Base-by-base conservation (phyloP, 2,113 vertebrate genomes). In the Periophthalmodon schlosseri region DNA sequence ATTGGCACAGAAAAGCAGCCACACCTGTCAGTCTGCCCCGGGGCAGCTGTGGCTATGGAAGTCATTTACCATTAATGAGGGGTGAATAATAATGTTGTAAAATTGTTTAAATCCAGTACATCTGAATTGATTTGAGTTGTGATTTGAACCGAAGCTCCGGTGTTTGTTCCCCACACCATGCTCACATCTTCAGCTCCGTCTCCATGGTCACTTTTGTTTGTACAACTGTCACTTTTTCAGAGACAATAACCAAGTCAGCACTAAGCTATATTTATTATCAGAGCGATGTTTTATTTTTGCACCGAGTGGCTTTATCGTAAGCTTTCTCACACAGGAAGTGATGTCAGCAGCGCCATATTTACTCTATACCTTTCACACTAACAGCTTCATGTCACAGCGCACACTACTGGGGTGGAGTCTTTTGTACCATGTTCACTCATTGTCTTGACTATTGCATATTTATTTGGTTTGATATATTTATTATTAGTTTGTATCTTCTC, bases 231-330 rank as follows among this genome's bases (percentile, higher is more conserved):
- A 78, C 69, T 74, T 85, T 65, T 76, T 74, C 87, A 74, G 78
- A 92, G 90, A 90, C 89, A 87, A 75, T 84, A 81, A 54, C 74
- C 86, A 15, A 70, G 70, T 88, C 85, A 77, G 80, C 88, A 91
- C 74, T 92, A 93, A 89, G 88, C 90, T 95, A 94, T 94, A 93
- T 95, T 92, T 94, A 91, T 92, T 94, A 90, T 76, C 87, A 82
- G 87, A 87, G 82, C 70, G 58, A 46, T 69, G 78, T 65, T 87
- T 73, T 74, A 65, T 89, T 88, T 89, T 89, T 91, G 72, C 82
- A 90, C 84, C 85, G 72, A 87, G 79, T 86, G 75, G 69, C 74
- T 83, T 85, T 44, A 81, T 71, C 36, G 47, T 81, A 66, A 85
- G 58, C 60, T 67, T 36, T 80, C 66, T 58, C 63, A 70, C 70